A percentile compares a stretch with the other conserved stretches of the same genome.
Conservation (phyloP, 2,797 vertebrate species). For the Halcyon badia region DNA sequence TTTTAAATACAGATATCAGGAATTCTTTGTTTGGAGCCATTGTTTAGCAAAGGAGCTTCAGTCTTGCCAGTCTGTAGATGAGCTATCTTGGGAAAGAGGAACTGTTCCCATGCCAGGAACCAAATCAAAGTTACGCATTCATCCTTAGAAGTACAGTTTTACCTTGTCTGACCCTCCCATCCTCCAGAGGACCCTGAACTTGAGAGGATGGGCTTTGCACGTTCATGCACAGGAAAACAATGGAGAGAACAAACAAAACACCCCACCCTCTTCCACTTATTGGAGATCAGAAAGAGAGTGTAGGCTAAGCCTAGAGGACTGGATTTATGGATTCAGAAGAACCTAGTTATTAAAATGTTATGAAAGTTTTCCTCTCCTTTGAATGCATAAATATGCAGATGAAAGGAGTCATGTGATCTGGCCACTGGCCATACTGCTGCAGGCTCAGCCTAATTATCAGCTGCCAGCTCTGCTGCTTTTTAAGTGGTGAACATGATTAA, state of each 20-base stretch:
- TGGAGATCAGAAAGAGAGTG: slow-evolving; percentile 68
- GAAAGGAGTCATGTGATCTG: slow-evolving; percentile 71
- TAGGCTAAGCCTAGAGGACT: slow-evolving; percentile 68
- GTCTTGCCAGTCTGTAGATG: neutral
- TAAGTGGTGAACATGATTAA: slow-evolving; percentile 74
- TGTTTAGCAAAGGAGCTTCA: slow-evolving; percentile 19
- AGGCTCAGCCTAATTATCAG: slow-evolving; percentile 71
- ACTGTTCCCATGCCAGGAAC: slow-evolving; percentile 35
- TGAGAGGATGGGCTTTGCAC: slow-evolving; percentile 5
- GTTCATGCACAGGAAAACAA: slow-evolving; percentile 33
- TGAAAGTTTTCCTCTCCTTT: slow-evolving; percentile 72
- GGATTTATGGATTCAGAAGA: slow-evolving; percentile 71
- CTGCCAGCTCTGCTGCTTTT: slow-evolving; percentile 69
- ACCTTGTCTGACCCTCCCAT: slow-evolving; percentile 58
- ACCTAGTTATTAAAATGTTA: slow-evolving; percentile 71
- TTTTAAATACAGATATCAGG: neutral
- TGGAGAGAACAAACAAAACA: slow-evolving; percentile 24
- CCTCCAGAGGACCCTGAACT: neutral
- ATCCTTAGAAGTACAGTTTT: slow-evolving; percentile 38
- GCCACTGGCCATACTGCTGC: slow-evolving; percentile 67
- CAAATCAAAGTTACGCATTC: slow-evolving; percentile 46
- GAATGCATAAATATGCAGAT: slow-evolving; percentile 75
- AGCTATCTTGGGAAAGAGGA: slow-evolving; percentile 47
- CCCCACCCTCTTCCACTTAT: slow-evolving; percentile 54
- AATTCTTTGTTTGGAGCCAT: slow-evolving; percentile 21